Conservation (phyloP, 2,797 vertebrate species). For the Ibycter americanus region DNA sequence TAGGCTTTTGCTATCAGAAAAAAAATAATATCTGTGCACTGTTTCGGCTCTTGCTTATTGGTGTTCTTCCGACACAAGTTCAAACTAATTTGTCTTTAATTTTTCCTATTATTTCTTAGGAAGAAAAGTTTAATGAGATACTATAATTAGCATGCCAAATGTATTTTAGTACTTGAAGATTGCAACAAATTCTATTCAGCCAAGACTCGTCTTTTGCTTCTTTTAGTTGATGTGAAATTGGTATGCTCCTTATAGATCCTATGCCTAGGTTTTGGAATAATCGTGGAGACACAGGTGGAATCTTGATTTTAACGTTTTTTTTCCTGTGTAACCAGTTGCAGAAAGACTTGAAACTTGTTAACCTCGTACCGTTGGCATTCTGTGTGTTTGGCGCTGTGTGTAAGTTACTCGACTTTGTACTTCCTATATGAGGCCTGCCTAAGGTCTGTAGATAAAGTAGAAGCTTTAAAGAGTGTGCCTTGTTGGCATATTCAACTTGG, state of each 20-base stretch:
- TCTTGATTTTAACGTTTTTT: neutral
- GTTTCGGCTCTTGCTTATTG: neutral
- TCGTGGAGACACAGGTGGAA: neutral
- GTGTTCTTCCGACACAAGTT: neutral
- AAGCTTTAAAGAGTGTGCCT: neutral
- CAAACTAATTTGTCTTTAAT: neutral
- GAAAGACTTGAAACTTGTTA: neutral
- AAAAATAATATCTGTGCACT: no score
- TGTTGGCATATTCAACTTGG: neutral
- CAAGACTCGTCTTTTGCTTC: neutral
- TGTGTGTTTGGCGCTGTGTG: rapidly evolving
- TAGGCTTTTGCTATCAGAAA: neutral
- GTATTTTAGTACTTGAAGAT: neutral
- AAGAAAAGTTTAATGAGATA: neutral
- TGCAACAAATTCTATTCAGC: neutral
- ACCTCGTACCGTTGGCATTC: rapidly evolving
- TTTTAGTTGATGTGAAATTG: neutral
- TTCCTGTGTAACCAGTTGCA: neutral
- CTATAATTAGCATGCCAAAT: rapidly evolving
- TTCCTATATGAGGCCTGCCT: neutral
- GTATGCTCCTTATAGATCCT: neutral
- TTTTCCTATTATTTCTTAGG: neutral
- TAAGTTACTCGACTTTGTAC: neutral
- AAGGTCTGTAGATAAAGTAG: neutral
- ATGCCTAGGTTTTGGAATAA: neutral